Base-by-base conservation (phyloP, 2,888 invertebrate genomes). In the Cosmopolites sordidus region DNA sequence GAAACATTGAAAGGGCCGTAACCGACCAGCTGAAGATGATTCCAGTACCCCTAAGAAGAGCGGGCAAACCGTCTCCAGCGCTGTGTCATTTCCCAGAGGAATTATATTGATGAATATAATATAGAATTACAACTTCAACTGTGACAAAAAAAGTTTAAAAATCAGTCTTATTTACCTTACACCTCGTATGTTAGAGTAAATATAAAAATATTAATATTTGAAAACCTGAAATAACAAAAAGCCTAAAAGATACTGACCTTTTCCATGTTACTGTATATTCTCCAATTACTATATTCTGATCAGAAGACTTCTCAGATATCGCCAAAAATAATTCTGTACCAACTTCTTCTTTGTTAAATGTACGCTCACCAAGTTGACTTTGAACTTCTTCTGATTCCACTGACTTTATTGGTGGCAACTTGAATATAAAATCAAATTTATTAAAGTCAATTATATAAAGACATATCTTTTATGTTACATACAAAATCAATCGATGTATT, bases 401-500 rank as follows among this genome's bases (percentile, higher is more conserved):
- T 11, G 65, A 62, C 60, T 64, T 64, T 27, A 72, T 62, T 41
- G 66, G 65, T 18, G 50, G 39, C 9, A 51, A 42, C 54, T 57
- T 14, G 40, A 54, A 55, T n/a, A 22, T 8, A 22, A 22, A 3
- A 22, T 8, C n/a, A n/a, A n/a, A n/a, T 22, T n/a, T n/a, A n/a
- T n/a, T n/a, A n/a, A n/a, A n/a, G n/a, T n/a, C n/a, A 12, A 14
- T 3, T 11, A n/a, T n/a, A n/a, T n/a, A n/a, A n/a, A n/a, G n/a
- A n/a, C n/a, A 22, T 40, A 18, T 47, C 6, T 14, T 22, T 12
- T 27, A 33, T 42, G 8, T 39, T 45, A 63, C 64, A 72, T 65
- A 83, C 80, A 65, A 83, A 77, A 66, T 85, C 83, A 58, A 87
- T 72, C 41, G 79, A 78, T 41, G 86, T 83, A 66, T 80, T 77